Base-by-base conservation (phyloP, 2,888 invertebrate genomes). In the Magallana nippona region DNA sequence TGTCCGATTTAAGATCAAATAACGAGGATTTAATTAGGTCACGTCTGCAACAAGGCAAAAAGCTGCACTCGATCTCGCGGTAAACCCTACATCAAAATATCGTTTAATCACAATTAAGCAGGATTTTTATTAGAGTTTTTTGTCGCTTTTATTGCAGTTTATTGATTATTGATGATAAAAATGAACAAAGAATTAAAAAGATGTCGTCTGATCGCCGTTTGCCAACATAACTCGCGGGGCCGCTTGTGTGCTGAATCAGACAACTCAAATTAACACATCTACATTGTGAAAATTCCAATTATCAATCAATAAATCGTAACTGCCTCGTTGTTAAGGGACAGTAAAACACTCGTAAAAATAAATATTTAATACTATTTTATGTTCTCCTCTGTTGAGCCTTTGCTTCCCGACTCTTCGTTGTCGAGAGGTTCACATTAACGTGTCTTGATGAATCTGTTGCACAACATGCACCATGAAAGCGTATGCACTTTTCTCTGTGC, bases 261-360 rank as follows among this genome's bases (percentile, higher is more conserved):
- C 32, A 13, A 71, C 15, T 71, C 71, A 71, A 71, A 71, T 71
- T 71, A 71, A 71, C 71, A 22, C 71, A 71, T 71, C 71, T 71
- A 71, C 27, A 27, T 60, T 19, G 71, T 27, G 32, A 71, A 71
- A 71, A 71, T 71, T 71, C 71, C 71, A 71, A 71, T 71, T 71
- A 71, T 71, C 71, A 71, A 71, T 71, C 71, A 71, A 71, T 71
- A 71, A 71, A 71, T 71, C 71, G 71, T 71, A 71, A 71, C 71
- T 71, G 71, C 71, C 71, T 71, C 19, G 56, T 79, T 56, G 55
- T 57, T 15, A 22, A 55, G 13, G 56, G 79, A 19, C 17, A 55
- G 79, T 22, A 55, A 56, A 56, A 56, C 79, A 55, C 56, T 22
- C 79, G 57, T 79, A 79, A 79, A 55, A 79, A 79, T 57, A 79